A percentile compares a stretch with the other conserved stretches of the same genome.
phyloP scores from a whole-genome alignment of 2,797 vertebrate species.

The Sebastiscus albofasciatus region DNA sequence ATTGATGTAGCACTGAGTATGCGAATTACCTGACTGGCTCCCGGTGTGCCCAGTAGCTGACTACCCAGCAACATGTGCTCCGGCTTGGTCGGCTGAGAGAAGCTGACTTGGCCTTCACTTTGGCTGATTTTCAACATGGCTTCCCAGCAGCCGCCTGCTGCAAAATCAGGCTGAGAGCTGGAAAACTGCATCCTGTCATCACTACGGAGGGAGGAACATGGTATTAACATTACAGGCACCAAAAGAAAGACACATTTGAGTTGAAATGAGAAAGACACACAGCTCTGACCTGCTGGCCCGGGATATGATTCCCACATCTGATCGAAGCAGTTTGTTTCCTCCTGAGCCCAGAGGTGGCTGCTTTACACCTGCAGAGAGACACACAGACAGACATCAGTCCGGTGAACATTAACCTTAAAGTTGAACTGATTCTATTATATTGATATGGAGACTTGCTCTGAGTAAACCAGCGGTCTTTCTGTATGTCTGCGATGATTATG shows the following conservation, averaged over 20 bases:
- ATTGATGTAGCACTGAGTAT: too few species aligned
- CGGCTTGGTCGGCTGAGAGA: constrained; percentile 92
- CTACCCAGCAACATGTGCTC: constrained; percentile 96
- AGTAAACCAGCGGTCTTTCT: constrained; percentile 93
- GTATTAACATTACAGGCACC: background rate
- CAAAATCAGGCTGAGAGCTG: constrained; percentile 94
- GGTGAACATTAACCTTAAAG: background rate
- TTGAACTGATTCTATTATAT: background rate
- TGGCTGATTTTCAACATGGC: constrained; percentile 79
- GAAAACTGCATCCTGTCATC: constrained; percentile 89
- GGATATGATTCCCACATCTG: constrained; percentile 78
- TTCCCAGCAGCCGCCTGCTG: constrained; percentile 84
- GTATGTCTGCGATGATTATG: constrained; percentile 87
- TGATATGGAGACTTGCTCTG: constrained; percentile 45
- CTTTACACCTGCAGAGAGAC: constrained; percentile 79
- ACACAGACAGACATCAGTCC: background rate
- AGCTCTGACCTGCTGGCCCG: constrained; percentile 70
- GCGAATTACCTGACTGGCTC: constrained; percentile 91
- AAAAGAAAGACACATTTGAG: background rate
- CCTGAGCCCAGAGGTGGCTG: constrained; percentile 74
- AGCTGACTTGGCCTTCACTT: constrained; percentile 90
- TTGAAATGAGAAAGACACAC: background rate
- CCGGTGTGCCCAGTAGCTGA: constrained; percentile 91
- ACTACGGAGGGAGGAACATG: constrained; percentile 63
- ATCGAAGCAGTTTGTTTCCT: constrained; percentile 83